Percentiles rank a stretch among this genome's conserved stretches.
These are phyloP conservation scores for Psittacula echo DNA, from an alignment of 2,797 vertebrate species.

Conservation along the genomic window DNA sequence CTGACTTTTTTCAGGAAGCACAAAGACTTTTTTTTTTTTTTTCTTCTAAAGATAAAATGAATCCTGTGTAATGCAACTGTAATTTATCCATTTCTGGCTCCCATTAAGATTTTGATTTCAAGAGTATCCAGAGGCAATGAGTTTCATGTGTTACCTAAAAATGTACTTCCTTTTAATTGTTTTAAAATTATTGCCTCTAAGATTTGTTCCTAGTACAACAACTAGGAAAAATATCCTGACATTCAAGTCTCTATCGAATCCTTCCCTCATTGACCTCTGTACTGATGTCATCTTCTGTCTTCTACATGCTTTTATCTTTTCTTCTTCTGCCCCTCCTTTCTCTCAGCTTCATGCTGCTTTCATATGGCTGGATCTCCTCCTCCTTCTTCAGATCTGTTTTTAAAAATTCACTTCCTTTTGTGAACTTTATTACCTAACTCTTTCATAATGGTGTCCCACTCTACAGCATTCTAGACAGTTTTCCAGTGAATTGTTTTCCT, in stretches of 20 bases:
- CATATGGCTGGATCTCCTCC: not conserved
- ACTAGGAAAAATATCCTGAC: not conserved
- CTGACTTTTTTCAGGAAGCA: not conserved
- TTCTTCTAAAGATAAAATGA: not conserved
- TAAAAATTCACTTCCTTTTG: not conserved
- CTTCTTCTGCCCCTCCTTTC: not conserved
- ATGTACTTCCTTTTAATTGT: slow-evolving; percentile 4
- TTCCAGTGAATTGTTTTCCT: not conserved
- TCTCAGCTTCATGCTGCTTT: not conserved
- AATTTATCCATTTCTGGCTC: slow-evolving; percentile 34
- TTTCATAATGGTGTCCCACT: not conserved
- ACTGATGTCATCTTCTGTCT: not conserved
- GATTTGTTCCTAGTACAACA: not conserved
- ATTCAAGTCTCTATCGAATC: not conserved
- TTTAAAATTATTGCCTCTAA: not conserved
- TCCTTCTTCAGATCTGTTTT: not conserved
- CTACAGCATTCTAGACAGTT: not conserved
- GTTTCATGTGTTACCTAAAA: slow-evolving; percentile 39
- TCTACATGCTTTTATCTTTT: not conserved
- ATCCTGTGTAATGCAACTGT: not conserved
- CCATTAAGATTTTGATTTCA: slow-evolving; percentile 32
- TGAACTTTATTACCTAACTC: not conserved
- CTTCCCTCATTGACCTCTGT: not conserved
- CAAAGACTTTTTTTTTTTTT: not conserved
- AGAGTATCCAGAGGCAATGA: slow-evolving; percentile 1